Percentiles rank a stretch among this genome's conserved stretches.
phyloP scores from a whole-genome alignment of 2,888 invertebrate genomes.

The Polietes domitor region DNA sequence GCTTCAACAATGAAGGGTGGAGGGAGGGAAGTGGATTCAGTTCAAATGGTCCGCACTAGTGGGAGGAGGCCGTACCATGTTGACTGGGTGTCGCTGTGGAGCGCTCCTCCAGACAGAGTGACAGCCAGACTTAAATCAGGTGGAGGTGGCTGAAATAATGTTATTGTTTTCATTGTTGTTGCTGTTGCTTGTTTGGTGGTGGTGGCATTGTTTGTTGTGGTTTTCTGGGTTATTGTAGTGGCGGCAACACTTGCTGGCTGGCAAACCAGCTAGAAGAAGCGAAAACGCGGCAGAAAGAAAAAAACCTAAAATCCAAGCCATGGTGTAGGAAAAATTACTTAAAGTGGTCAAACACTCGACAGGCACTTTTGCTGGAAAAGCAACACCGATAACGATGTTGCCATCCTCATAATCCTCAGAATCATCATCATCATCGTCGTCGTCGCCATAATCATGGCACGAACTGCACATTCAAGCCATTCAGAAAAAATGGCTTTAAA shows the following conservation, averaged over 20 bases:
- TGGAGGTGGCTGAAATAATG: constrained; percentile 34
- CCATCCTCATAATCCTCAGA: background rate
- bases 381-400: background rate
- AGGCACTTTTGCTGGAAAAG: constrained; percentile 13
- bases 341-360: constrained; percentile 46
- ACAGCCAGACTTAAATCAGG: background rate
- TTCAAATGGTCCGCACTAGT: background rate
- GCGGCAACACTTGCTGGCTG: constrained; percentile 23
- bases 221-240: constrained; percentile 19
- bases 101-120: background rate
- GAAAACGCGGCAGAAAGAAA: background rate
- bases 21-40: background rate
- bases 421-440: background rate
- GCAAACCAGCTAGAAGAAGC: constrained; percentile 1
- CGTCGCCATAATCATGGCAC: background rate
- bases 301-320: background rate
- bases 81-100: background rate
- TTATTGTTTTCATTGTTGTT: constrained; percentile 35
- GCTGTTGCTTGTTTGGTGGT: no score
- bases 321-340: constrained; percentile 30
- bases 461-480: background rate
- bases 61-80: background rate
- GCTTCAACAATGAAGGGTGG: background rate
- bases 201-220: constrained; percentile 17
- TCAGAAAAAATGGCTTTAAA: background rate